These are phyloP conservation scores for Malurus splendens DNA, from an alignment of 2,797 vertebrate genomes.

Conservation along the genomic window DNA sequence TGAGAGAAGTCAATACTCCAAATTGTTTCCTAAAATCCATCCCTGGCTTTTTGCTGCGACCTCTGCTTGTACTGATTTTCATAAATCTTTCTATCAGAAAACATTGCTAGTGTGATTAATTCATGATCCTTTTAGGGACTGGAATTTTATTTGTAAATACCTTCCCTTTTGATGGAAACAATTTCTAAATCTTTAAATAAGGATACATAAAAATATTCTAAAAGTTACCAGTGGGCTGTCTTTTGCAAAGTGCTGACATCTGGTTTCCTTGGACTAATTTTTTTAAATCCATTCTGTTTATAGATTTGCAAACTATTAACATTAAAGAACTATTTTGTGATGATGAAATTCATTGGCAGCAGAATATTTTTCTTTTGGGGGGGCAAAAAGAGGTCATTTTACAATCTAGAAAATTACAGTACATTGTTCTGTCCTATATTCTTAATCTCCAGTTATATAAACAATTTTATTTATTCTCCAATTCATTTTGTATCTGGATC, in stretches of 20 bases:
- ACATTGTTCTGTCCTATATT: slow-evolving; percentile 4
- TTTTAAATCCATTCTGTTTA: not conserved
- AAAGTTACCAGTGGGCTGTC: not conserved
- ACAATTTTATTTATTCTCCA: slow-evolving; percentile 22
- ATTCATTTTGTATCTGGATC: slow-evolving; percentile 2
- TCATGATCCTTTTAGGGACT: not conserved
- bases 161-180: not conserved
- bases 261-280: not conserved
- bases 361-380: not conserved
- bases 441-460: slow-evolving; percentile 40
- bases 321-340: not conserved
- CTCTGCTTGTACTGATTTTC: not conserved
- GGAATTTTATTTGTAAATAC: not conserved
- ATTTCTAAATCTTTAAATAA: not conserved
- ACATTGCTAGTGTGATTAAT: not conserved
- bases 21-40: not conserved
- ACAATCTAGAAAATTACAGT: slow-evolving; percentile 5
- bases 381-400: slow-evolving; percentile 10
- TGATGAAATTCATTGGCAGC: slow-evolving; percentile 9
- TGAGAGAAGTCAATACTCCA: not conserved
- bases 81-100: not conserved
- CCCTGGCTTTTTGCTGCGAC: not conserved
- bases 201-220: not conserved
- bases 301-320: not conserved
- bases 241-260: not conserved